Conservation (phyloP, 1,140 invertebrate species). For the Argopecten irradians region DNA sequence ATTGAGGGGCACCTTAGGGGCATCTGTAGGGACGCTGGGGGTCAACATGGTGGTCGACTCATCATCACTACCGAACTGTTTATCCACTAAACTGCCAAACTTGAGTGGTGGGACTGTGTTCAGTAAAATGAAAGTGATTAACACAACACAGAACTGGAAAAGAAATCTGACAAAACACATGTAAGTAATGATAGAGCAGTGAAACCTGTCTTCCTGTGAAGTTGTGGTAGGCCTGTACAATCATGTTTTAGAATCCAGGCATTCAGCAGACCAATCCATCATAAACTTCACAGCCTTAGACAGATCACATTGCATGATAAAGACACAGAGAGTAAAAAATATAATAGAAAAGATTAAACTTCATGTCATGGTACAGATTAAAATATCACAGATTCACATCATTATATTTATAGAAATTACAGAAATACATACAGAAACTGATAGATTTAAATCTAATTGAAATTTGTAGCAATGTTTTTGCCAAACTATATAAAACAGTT, state of each 20-base stretch:
- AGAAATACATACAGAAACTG: not conserved
- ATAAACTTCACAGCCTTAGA: not conserved
- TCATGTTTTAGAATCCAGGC: not conserved
- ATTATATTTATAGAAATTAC: not conserved
- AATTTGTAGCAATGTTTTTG: not conserved
- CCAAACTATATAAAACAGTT: not conserved
- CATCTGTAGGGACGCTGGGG: conserved; percentile 61
- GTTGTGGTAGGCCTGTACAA: not conserved
- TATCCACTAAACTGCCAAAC: conserved; percentile 71
- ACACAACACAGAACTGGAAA: conserved; percentile 29
- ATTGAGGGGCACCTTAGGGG: conserved; percentile 64
- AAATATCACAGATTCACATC: not conserved
- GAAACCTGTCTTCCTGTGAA: not conserved
- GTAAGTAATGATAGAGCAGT: not conserved
- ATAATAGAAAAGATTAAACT: not conserved
- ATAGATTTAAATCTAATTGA: not conserved
- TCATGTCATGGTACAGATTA: not conserved
- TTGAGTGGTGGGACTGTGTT: conserved; percentile 66
- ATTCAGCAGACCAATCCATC: not conserved
- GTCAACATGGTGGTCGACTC: conserved; percentile 67
- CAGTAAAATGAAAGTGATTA: conserved; percentile 24
- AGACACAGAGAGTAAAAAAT: conserved; percentile 34
- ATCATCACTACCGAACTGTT: conserved; percentile 66
- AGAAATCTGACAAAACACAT: not conserved
- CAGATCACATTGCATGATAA: not conserved